Conservation (phyloP, 2,888 invertebrate species). For the Amitus sp. region DNA sequence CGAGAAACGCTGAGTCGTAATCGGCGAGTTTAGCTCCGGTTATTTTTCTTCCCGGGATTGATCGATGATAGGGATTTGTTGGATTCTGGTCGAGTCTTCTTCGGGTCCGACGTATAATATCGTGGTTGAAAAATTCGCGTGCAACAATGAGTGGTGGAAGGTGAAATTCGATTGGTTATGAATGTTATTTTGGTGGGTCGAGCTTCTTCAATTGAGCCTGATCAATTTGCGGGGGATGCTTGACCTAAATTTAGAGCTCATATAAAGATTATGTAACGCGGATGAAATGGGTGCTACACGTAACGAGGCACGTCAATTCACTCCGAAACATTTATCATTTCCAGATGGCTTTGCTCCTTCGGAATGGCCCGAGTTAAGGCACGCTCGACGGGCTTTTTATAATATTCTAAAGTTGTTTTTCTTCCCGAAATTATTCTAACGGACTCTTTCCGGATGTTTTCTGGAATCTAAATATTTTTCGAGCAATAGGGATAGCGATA, state of each 20-base stretch:
- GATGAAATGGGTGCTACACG: neutral
- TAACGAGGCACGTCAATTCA: neutral
- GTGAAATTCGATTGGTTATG: neutral
- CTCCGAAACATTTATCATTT: neutral
- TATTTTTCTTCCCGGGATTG: neutral
- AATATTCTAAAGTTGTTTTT: conserved; percentile 1
- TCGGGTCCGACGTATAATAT: neutral
- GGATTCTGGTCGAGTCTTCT: too few species aligned
- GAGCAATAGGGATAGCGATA: conserved; percentile 44
- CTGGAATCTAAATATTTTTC: conserved; percentile 56
- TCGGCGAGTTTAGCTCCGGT: neutral
- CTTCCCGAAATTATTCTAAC: conserved; percentile 31
- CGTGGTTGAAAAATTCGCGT: neutral
- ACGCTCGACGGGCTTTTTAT: neutral
- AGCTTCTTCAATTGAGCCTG: neutral
- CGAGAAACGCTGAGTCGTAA: neutral
- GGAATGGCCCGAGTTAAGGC: too few species aligned
- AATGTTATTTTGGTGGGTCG: neutral
- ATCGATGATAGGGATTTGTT: neutral
- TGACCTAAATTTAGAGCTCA: neutral
- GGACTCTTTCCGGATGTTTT: conserved; percentile 14
- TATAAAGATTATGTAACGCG: neutral
- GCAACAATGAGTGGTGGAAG: neutral
- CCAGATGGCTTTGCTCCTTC: neutral
- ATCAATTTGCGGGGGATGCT: neutral